Evolutionary conservation across 2,113 vertebrate genomes (phyloP).

Genomic region (Cynoglossus semilaevis): DNA sequence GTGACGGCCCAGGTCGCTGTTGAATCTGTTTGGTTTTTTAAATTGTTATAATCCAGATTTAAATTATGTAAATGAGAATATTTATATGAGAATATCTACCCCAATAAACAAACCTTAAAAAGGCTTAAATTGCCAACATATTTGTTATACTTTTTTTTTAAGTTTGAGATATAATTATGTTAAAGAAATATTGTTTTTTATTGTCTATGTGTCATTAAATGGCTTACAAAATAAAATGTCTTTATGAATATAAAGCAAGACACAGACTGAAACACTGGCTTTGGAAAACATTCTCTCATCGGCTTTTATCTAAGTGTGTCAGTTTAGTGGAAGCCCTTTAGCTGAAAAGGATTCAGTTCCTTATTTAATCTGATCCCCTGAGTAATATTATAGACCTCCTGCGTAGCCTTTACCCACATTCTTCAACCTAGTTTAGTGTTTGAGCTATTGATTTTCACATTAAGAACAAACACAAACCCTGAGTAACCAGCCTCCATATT

Average conservation of each 20-base stretch:
- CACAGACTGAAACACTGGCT: conserved; percentile 37
- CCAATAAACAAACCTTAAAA: neutral
- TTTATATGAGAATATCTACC: neutral
- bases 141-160: conserved; percentile 1
- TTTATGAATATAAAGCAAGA: conserved; percentile 17
- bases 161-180: conserved; percentile 4
- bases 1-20: no score
- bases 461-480: conserved; percentile 73
- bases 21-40: no score
- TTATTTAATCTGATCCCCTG: conserved; percentile 73
- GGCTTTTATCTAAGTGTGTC: conserved; percentile 61
- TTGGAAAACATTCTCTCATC: conserved; percentile 57
- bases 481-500: conserved; percentile 69
- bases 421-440: conserved; percentile 74
- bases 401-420: conserved; percentile 70
- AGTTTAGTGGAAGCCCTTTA: conserved; percentile 72
- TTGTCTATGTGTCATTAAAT: conserved; percentile 14
- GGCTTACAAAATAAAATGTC: conserved; percentile 17
- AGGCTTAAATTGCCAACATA: neutral
- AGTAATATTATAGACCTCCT: conserved; percentile 75
- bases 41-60: no score
- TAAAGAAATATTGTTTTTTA: neutral
- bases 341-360: conserved; percentile 67
- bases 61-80: conserved; percentile 10
- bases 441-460: conserved; percentile 76